phyloP scores from a whole-genome alignment of 2,888 invertebrate genomes.

The Horisme vitalbata region DNA sequence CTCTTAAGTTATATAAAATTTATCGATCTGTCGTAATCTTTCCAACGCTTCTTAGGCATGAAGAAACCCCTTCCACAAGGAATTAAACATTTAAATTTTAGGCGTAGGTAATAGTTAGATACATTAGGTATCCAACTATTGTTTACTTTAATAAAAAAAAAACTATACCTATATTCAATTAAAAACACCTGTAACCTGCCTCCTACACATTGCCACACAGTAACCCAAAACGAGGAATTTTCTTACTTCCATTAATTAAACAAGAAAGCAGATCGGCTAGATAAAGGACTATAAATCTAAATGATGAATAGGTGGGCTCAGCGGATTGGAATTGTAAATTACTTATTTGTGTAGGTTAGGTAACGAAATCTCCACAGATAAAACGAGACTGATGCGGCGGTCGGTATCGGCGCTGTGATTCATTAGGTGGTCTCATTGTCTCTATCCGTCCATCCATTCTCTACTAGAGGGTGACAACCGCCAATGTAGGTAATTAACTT shows the following conservation, averaged over 20 bases:
- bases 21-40: too few relatives aligned
- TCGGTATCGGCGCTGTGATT: slow-evolving; percentile 39
- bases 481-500: too few relatives aligned
- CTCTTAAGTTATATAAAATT: too few relatives aligned
- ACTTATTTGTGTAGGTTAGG: slow-evolving; percentile 60
- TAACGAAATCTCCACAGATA: slow-evolving; percentile 38
- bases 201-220: slow-evolving; percentile 27
- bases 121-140: too few relatives aligned
- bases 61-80: too few relatives aligned
- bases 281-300: slow-evolving; percentile 80
- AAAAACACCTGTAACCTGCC: neutral
- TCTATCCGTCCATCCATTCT: slow-evolving; percentile 6
- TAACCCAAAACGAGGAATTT: slow-evolving; percentile 45
- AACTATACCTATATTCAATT: too few relatives aligned
- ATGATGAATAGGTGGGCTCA: slow-evolving; percentile 78
- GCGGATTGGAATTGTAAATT: slow-evolving; percentile 74
- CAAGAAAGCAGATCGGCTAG: slow-evolving; percentile 76
- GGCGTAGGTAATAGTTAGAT: too few relatives aligned
- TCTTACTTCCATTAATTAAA: slow-evolving; percentile 77
- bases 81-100: too few relatives aligned
- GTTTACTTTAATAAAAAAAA: too few relatives aligned
- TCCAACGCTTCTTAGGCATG: too few relatives aligned
- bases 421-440: slow-evolving; percentile 34
- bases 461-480: too few relatives aligned
- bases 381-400: slow-evolving; percentile 32